Evolutionary conservation across 2,888 invertebrate genomes (phyloP), one percentile per base, ranked within the genome.

Genomic region (Zonitis immaculata): DNA sequence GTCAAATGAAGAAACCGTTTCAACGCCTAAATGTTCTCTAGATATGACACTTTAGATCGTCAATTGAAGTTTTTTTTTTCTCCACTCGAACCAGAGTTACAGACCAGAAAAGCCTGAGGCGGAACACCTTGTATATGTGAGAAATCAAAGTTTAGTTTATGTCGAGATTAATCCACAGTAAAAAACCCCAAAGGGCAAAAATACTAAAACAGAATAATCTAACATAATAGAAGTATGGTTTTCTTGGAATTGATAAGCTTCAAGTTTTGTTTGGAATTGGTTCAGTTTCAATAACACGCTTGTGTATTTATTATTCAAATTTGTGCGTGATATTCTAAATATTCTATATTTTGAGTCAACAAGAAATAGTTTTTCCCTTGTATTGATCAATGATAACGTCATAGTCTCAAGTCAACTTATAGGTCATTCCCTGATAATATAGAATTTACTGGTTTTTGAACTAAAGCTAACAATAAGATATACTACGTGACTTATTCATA

Each of bases 401-500:
- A n/a, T n/a, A n/a, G n/a, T n/a, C n/a, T 47, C 45, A 49, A 47
- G 52, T 53, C 50, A 53, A 52, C 47, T 57, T 47, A 50, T 57
- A 46, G 57, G 57, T 57, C 48, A 57, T 57, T 54, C 54, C 57
- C 57, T 45, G 54, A 48, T 51, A 42, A 54, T 45, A 39, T 51
- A 47, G 53, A 57, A n/a, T n/a, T n/a, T 57, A 51, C 45, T 47
- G n/a, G n/a, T 42, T 54, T 51, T 57, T 54, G 57, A 52, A 35
- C 42, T 47, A 44, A 51, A n/a, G n/a, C 26, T 42, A 49, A 51
- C n/a, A 49, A 51, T 48, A 51, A 51, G 46, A 50, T n/a, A n/a
- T n/a, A 51, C 48, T 51, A 57, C 57, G 57, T 57, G 57, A 57
- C 57, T 57, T 47, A n/a, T n/a, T n/a, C 45, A 57, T 57, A 46